Evolutionary conservation across 1,140 invertebrate species (phyloP).

Genomic region (Drosophila truncata): DNA sequence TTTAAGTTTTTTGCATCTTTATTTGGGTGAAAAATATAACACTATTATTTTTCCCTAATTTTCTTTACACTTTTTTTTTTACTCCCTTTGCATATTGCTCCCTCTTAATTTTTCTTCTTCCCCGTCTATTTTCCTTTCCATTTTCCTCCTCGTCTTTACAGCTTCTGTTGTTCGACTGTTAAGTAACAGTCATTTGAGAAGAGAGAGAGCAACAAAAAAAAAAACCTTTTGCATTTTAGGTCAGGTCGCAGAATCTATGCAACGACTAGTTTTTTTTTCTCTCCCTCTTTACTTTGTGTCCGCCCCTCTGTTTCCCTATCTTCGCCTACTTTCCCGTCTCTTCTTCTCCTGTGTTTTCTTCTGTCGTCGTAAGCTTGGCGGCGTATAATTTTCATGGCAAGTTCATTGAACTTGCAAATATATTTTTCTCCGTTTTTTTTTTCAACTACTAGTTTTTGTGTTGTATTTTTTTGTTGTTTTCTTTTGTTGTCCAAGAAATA

Average conservation of each 20-base stretch:
- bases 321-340: background rate
- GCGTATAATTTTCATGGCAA: constrained; percentile 81
- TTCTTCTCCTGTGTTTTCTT: constrained; percentile 46
- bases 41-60: constrained; percentile 1
- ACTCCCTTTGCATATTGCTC: constrained; percentile 1
- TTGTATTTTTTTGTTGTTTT: constrained; percentile 48
- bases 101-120: constrained; percentile 3
- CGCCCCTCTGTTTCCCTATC: background rate
- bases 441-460: constrained; percentile 35
- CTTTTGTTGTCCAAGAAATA: constrained; percentile 30
- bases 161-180: constrained; percentile 40
- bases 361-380: constrained; percentile 47
- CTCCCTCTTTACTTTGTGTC: constrained; percentile 14
- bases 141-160: constrained; percentile 3
- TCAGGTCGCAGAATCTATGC: constrained; percentile 84
- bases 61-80: background rate
- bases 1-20: background rate
- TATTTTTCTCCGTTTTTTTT: constrained; percentile 44
- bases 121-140: background rate
- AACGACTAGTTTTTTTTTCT: constrained; percentile 66
- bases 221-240: constrained; percentile 81
- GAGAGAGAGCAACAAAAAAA: constrained; percentile 26
- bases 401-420: constrained; percentile 83
- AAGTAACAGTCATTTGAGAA: constrained; percentile 31
- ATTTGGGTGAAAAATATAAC: background rate